A percentile compares a stretch with the other conserved stretches of the same genome.
Evolutionary conservation across 2,888 invertebrate genomes (phyloP).

Genomic region (Pantelozetes paolii): DNA sequence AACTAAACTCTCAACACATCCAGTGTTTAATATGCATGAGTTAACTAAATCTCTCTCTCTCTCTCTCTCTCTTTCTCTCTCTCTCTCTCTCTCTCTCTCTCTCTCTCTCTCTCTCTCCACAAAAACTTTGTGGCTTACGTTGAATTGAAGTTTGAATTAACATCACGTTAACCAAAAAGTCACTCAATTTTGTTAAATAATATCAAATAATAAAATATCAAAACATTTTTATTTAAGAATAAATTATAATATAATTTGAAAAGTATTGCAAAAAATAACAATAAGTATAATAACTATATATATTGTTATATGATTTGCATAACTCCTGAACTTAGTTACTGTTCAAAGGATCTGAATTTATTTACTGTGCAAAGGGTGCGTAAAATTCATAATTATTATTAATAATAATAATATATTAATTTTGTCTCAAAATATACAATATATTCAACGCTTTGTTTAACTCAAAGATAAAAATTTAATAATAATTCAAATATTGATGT

Average conservation of each 20-base stretch:
- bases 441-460: not conserved
- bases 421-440: not conserved
- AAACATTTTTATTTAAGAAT: slow-evolving; percentile 6
- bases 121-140: not conserved
- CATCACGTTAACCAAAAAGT: not conserved
- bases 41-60: not conserved
- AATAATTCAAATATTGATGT: not conserved
- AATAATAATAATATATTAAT: not conserved
- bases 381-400: not conserved
- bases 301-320: not conserved
- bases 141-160: slow-evolving; percentile 16
- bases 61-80: not conserved
- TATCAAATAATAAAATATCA: slow-evolving; percentile 10
- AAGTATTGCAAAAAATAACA: not conserved
- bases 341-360: not conserved
- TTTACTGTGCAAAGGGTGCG: not conserved
- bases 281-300: too few species aligned
- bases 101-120: not conserved
- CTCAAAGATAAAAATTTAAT: not conserved
- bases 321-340: not conserved
- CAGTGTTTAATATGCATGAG: slow-evolving; percentile 19
- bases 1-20: slow-evolving; percentile 12
- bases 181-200: slow-evolving; percentile 20
- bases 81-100: not conserved
- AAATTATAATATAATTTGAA: not conserved